Evolutionary conservation across 2,113 vertebrate genomes (phyloP), one percentile per base, ranked within the genome.

Genomic region (Hippocampus comes): DNA sequence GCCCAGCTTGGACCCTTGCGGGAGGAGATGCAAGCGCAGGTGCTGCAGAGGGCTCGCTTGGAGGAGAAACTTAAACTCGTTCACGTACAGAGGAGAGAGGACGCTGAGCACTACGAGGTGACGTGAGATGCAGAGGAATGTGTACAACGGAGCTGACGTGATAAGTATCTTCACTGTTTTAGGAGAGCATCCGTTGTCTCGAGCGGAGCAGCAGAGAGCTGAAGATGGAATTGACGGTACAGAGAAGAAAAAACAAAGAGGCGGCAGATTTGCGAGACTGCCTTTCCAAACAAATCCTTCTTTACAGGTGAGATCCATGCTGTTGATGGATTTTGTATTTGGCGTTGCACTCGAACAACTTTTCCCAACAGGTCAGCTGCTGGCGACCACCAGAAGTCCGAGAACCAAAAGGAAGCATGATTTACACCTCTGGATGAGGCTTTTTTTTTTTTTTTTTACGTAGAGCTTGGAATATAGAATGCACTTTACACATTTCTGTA

Each of bases 241-340:
- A 98, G 85, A 93, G 94, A 68, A 94, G 88, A 85, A 95, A 95
- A 90, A 96, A 91, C 57, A 93, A 93, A 76, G 94, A 96, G 66
- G 90, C 95, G 74, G 94, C 96, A 73, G 92, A 92, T 63, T 73
- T 95, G 76, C 94, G 91, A 86, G 93, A 88, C 77, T 92, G 85
- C 67, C 93, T 96, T 1, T 84, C 92, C 11, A 84, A 89, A 53
- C 92, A 96, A 74, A 90, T 98, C 15, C 84, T 91, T 68, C 87
- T 92, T 63, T 96, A 94, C 86, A 97, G 95, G 97, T 95, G 84
- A 17, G 93, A 68, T 27, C 10, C 10, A 46, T 46, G 10, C 5
- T 0, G 7, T 27, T 55, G 1, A 55, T 53, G 1, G 25, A 9
- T 14, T 75, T 41, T 7, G 9, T 0, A 30, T 17, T 14, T 64